Conservation (phyloP, 2,888 invertebrate species). For the Leucophenga maculata region DNA sequence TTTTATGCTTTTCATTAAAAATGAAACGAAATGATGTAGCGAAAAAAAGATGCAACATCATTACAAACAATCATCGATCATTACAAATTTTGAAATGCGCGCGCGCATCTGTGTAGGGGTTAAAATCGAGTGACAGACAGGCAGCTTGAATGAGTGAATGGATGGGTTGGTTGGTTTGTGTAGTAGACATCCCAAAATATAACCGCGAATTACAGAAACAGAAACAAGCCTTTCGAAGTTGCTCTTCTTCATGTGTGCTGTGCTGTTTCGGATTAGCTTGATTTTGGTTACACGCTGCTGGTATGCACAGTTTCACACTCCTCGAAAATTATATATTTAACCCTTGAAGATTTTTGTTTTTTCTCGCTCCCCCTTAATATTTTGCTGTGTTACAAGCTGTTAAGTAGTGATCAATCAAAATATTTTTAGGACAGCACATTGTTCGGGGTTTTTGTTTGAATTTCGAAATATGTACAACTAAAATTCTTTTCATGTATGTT, state of each 20-base stretch:
- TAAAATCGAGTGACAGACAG: background rate
- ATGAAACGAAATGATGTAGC: slow-evolving; percentile 1
- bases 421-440: slow-evolving; percentile 11
- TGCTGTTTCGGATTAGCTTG: slow-evolving; percentile 8
- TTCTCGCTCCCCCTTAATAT: background rate
- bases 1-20: slow-evolving; percentile 20
- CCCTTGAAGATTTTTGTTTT: background rate
- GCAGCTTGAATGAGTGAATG: no score
- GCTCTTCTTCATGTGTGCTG: background rate
- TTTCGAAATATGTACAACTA: background rate
- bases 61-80: slow-evolving; percentile 53
- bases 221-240: no score
- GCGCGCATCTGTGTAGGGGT: background rate
- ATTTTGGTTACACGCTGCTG: slow-evolving; percentile 5
- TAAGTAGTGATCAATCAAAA: slow-evolving; percentile 19
- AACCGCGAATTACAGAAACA: no score
- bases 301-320: background rate
- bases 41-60: slow-evolving; percentile 51
- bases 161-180: no score
- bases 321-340: background rate
- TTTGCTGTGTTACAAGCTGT: slow-evolving; percentile 1
- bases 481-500: background rate
- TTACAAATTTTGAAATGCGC: slow-evolving; percentile 18
- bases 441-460: slow-evolving; percentile 18
- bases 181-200: no score